Percentiles rank a stretch among this genome's conserved stretches.
Evolutionary conservation across 2,888 invertebrate species (phyloP).

Genomic region (Lacanobia wlatinum): DNA sequence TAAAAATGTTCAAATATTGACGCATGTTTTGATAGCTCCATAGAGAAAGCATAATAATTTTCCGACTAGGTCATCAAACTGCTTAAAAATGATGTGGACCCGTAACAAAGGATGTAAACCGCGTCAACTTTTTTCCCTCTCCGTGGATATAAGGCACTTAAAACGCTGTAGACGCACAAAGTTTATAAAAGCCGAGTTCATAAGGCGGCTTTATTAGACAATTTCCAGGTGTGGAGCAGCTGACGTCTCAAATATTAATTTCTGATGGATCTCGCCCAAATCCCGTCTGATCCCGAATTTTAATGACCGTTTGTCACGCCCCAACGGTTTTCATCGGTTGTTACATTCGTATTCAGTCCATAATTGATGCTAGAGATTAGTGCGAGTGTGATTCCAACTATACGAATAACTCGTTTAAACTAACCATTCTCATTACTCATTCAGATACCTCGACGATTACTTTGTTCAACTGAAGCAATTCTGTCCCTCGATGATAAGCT

Average conservation of each 20-base stretch:
- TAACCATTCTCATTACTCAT: constrained; percentile 80
- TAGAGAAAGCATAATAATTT: constrained; percentile 31
- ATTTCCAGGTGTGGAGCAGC: constrained; percentile 86
- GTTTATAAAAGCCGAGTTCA: constrained; percentile 86
- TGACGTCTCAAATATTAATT: constrained; percentile 87
- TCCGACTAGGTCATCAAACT: constrained; percentile 38
- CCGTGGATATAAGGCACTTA: constrained; percentile 74
- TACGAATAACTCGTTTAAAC: constrained; percentile 78
- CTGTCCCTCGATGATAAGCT: constrained; percentile 76
- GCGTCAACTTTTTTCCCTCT: constrained; percentile 71
- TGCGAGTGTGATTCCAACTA: constrained; percentile 78
- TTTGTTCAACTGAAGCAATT: constrained; percentile 81
- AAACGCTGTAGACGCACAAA: constrained; percentile 77
- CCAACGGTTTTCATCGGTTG: constrained; percentile 71
- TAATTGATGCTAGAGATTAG: constrained; percentile 83
- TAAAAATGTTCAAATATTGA: not conserved
- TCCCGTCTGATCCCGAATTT: constrained; percentile 76
- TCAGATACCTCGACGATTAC: constrained; percentile 79
- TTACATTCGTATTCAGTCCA: constrained; percentile 77
- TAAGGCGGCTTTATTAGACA: constrained; percentile 86
- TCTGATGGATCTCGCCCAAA: constrained; percentile 81
- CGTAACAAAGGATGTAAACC: constrained; percentile 68
- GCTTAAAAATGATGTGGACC: constrained; percentile 59
- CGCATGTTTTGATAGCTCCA: constrained; percentile 8
- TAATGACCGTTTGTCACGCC: constrained; percentile 75